phyloP scores from a whole-genome alignment of 2,888 invertebrate species.

The Drosophila merina region DNA sequence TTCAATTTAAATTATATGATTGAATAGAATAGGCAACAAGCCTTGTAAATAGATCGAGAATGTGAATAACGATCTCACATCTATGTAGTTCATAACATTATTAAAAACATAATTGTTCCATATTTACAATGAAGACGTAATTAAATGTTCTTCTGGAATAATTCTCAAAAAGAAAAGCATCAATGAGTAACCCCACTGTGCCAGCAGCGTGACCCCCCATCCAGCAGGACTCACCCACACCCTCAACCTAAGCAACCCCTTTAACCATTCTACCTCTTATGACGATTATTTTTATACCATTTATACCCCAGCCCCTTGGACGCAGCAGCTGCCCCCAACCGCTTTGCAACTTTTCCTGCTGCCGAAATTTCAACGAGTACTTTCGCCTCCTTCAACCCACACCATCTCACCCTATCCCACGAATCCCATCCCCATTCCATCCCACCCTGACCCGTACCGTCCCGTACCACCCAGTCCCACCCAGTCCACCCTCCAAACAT shows the following conservation, averaged over 20 bases:
- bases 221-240: neutral
- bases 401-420: neutral
- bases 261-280: constrained; percentile 59
- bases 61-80: neutral
- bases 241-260: constrained; percentile 33
- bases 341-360: constrained; percentile 54
- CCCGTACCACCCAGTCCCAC: neutral
- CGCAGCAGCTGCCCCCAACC: constrained; percentile 25
- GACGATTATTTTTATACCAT: constrained; percentile 74
- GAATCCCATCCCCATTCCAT: neutral
- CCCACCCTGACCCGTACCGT: neutral
- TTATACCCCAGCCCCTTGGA: constrained; percentile 14
- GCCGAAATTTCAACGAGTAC: constrained; percentile 71
- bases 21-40: neutral
- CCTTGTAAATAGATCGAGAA: neutral
- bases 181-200: constrained; percentile 22
- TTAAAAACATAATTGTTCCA: neutral
- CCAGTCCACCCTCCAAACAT: constrained; percentile 34
- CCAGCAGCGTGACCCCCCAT: constrained; percentile 1
- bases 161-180: neutral
- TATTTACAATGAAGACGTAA: neutral
- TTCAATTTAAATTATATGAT: neutral
- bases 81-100: neutral
- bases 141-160: neutral
- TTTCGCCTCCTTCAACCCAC: constrained; percentile 8